Evolutionary conservation across 2,888 invertebrate species (phyloP), one percentile per base, ranked within the genome.

Genomic region (Drosophila helvetica): DNA sequence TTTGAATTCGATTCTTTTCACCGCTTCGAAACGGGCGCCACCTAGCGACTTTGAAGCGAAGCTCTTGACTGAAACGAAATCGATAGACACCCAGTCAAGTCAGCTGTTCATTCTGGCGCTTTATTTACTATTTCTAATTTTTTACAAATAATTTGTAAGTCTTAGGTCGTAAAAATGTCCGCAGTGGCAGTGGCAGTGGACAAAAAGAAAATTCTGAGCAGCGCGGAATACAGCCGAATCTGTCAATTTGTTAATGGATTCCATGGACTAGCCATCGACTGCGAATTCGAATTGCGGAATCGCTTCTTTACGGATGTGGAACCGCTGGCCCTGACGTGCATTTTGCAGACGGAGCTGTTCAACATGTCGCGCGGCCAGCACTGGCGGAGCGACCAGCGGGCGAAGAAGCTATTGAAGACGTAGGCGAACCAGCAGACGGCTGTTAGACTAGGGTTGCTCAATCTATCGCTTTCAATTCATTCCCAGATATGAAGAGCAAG

Each of bases 291-390:
- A 79, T 85, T 96, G 46, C 92, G 93, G 71, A 91, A 93, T 68
- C 93, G 93, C 72, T 61, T 68, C 10, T 95, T 94, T 88, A 92
- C 93, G 63, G 91, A 93, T 50, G 90, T 95, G 59, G 93, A 94
- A 53, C 89, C 93, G 50, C 91, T 93, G 57, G 95, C 96, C 0
- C 84, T 96, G 43, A 94, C 94, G 59, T 96, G 96, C 89, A 96
- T 97, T 78, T 90, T 96, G 64, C 94, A 94, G 27, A 92, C 94
- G 50, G 94, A 96, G 80, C 93, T 95, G 51, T 94, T 94, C 87
- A 93, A 94, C 79, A 93, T 93, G 67, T 94, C 95, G 93, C 96
- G 95, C 89, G 91, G 92, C 12, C 94, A 93, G 68, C 94, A 95
- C 86, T 92, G 93, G 74, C 94, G 94, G 79, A 93, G 94, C 42